Base-by-base conservation (phyloP, 2,888 invertebrate species). In the Melanostoma scalare region DNA sequence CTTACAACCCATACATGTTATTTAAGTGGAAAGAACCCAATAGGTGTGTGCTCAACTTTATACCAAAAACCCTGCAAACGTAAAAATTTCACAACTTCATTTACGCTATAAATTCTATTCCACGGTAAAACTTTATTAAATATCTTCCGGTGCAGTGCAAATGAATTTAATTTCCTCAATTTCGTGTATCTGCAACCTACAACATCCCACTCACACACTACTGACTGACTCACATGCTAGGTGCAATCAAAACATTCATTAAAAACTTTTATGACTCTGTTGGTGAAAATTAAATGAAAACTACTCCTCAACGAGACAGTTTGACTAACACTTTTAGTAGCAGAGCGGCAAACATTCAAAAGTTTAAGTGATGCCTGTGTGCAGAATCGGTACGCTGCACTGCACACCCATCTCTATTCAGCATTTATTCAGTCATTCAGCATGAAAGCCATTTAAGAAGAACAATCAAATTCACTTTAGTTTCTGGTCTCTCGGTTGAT, bases 231-330 rank as follows among this genome's bases (percentile, higher is more conserved):
- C 6, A 4, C 72, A 53, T 35, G 53, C 46, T 78, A 40, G 69
- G 42, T 74, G 82, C 82, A 78, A 84, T 84, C 82, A 84, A 74
- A 84, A 69, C 73, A 65, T 84, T 84, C 78, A 84, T 84, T 84
- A 65, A 69, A 82, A 84, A 84, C 82, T 84, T 84, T 84, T 84
- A 84, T 74, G 78, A 78, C 78, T 74, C 73, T 56, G 78, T 84
- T 73, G 82, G 73, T 52, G 74, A 78, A 71, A 84, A 84, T 84
- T 78, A 74, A 84, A 84, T 84, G 73, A 61, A 78, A 78, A 69
- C 82, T 73, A 69, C 77, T 73, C 46, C 40, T 38, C 63, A 65
- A 53, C 69, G 52, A 74, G 68, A 78, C 73, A 72, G 65, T 73
- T 78, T 52, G 52, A 40, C 65, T 65, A 74, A 67, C 56, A 74